Evolutionary conservation across 1,140 invertebrate genomes (phyloP).

Genomic region (Argopecten irradians): DNA sequence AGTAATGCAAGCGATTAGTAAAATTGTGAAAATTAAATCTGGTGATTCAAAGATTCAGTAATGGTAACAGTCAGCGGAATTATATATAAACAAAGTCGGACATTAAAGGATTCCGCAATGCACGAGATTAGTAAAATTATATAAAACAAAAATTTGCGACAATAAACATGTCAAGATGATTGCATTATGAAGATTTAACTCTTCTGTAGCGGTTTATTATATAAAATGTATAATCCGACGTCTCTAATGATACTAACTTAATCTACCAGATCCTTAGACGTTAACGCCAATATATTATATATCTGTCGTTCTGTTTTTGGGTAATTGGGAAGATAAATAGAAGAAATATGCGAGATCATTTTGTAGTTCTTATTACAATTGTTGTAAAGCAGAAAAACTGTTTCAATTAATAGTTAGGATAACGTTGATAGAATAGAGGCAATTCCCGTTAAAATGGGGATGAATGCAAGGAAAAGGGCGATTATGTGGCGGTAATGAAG

Average conservation of each 20-base stretch:
- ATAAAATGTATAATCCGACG: not conserved
- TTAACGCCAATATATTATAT: not conserved
- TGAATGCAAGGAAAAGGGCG: constrained; percentile 1
- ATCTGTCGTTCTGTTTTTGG: not conserved
- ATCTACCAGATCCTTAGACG: not conserved
- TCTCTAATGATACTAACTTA: not conserved
- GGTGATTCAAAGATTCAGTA: too few species aligned
- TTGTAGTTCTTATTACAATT: constrained; percentile 11
- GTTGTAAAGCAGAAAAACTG: not conserved
- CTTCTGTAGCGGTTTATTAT: not conserved
- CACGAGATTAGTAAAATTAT: not conserved
- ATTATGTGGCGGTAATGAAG: not conserved
- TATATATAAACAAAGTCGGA: too few species aligned
- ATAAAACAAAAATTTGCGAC: not conserved
- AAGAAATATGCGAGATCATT: not conserved
- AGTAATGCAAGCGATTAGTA: too few species aligned
- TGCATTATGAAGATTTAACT: not conserved
- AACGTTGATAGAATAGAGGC: not conserved
- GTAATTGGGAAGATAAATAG: not conserved
- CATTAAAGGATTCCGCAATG: not conserved
- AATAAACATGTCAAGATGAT: constrained; percentile 6
- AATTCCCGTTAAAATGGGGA: constrained; percentile 19
- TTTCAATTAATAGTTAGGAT: not conserved
- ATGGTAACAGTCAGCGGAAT: too few species aligned
- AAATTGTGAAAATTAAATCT: too few species aligned